Evolutionary conservation across 1,140 invertebrate genomes (phyloP).

Genomic region (Bombus sylvicola): DNA sequence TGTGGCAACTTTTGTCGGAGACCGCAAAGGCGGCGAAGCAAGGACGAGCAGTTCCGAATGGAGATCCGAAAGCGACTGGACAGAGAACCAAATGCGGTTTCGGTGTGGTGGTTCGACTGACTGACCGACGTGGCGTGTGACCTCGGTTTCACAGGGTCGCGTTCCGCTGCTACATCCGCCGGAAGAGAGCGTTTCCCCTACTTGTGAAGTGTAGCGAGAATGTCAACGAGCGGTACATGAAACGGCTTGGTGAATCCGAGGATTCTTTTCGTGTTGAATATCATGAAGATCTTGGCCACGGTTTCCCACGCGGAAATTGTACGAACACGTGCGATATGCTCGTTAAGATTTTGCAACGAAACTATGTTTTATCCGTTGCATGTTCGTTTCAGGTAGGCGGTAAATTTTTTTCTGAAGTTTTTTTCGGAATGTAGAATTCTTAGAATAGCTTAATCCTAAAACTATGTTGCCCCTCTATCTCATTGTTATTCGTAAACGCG

Average conservation of each 20-base stretch:
- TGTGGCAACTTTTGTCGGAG: not conserved
- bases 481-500: not conserved
- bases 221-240: conserved; percentile 2
- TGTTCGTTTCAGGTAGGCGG: too few species aligned
- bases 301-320: not conserved
- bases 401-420: not conserved
- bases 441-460: not conserved
- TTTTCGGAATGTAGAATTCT: not conserved
- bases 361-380: too few species aligned
- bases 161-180: conserved; percentile 37
- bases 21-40: not conserved
- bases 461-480: not conserved
- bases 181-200: conserved; percentile 13
- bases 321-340: not conserved
- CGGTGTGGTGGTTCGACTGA: not conserved
- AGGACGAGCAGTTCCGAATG: not conserved
- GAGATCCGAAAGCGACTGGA: not conserved
- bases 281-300: not conserved
- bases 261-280: not conserved
- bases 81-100: not conserved
- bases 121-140: conserved; percentile 26
- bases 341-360: not conserved
- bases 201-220: conserved; percentile 14
- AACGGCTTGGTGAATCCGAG: not conserved
- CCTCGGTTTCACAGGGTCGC: conserved; percentile 20